Evolutionary conservation across 2,797 vertebrate species (phyloP), one percentile per base, ranked within the genome.

Genomic region (Alexandromys oeconomus): DNA sequence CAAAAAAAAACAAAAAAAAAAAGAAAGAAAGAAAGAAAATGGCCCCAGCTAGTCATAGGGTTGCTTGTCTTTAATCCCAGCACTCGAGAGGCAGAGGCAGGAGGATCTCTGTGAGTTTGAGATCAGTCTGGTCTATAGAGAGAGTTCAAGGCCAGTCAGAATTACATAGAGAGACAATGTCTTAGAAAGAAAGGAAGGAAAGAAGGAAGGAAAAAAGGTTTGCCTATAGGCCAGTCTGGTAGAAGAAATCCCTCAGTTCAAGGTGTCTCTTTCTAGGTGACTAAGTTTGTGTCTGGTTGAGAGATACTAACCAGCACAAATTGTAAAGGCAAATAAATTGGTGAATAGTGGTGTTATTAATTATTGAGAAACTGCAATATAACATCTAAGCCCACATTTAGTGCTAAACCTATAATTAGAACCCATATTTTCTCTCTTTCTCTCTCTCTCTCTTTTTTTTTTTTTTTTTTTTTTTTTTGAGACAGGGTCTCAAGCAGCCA

Each of bases 351-450:
- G 69, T 63, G 14, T 25, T 59, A 81, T 81, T 57, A 87, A 69
- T 25, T 46, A 88, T 59, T 74, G 73, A 96, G 71, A 89, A 88
- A 89, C 73, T 48, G 71, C 15, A 84, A 5, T 43, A 31, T 78
- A n/a, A 74, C 63, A 77, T 25, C 9, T 46, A 87, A 82, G 31
- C 14, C 74, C 51, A 87, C 6, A 54, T 76, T 73, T 15, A 7
- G 23, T 31, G 31, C 9, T 89, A 71, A 89, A 89, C 10, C 71
- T 78, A 79, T 57, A 91, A 57, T 23, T 31, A 91, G 78, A 43
- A 25, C 54, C 2, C 13, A 13, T 21, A 25, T 21, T 61, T 11
- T 17, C 15, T 31, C n/a, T 40, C 10, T 31, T 0, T 81, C 21
- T 59, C 25, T 61, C 13, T 59, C 13, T 59, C 1, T 54, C 3